A percentile compares a stretch with the other conserved stretches of the same genome.
phyloP scores from a whole-genome alignment of 2,888 invertebrate genomes.

The Scaptomyza flava region DNA sequence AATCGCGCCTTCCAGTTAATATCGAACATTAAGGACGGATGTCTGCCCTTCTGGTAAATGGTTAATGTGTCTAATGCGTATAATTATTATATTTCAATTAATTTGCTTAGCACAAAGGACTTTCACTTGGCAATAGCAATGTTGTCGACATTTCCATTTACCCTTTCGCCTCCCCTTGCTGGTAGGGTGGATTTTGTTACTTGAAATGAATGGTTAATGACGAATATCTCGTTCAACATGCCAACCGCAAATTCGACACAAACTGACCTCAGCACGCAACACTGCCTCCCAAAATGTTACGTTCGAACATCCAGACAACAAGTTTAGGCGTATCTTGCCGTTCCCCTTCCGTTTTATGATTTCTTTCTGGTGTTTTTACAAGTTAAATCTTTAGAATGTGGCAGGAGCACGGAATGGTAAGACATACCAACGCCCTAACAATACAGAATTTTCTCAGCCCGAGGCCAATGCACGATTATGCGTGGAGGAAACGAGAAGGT shows the following conservation, averaged over 20 bases:
- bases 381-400: slow-evolving; percentile 57
- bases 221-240: slow-evolving; percentile 44
- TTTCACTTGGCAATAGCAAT: not conserved
- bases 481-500: not conserved
- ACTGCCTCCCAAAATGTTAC: not conserved
- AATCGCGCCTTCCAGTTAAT: slow-evolving; percentile 24
- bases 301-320: slow-evolving; percentile 3
- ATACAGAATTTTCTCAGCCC: slow-evolving; percentile 11
- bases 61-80: slow-evolving; percentile 36
- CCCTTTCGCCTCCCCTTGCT: not conserved
- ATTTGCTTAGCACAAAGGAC: slow-evolving; percentile 42
- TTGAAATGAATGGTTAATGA: slow-evolving; percentile 50
- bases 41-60: not conserved
- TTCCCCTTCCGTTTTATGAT: slow-evolving; percentile 1
- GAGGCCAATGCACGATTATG: slow-evolving; percentile 43
- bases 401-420: too few species aligned
- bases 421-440: slow-evolving; percentile 13
- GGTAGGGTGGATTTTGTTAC: not conserved
- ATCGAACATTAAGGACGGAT: slow-evolving; percentile 1
- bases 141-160: slow-evolving; percentile 49
- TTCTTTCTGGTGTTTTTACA: slow-evolving; percentile 18
- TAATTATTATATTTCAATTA: slow-evolving; percentile 62
- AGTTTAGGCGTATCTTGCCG: slow-evolving; percentile 39
- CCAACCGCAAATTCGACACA: slow-evolving; percentile 43
- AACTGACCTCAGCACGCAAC: slow-evolving; percentile 55